Evolutionary conservation across 2,888 invertebrate genomes (phyloP).

Genomic region (Drosophila colorata): DNA sequence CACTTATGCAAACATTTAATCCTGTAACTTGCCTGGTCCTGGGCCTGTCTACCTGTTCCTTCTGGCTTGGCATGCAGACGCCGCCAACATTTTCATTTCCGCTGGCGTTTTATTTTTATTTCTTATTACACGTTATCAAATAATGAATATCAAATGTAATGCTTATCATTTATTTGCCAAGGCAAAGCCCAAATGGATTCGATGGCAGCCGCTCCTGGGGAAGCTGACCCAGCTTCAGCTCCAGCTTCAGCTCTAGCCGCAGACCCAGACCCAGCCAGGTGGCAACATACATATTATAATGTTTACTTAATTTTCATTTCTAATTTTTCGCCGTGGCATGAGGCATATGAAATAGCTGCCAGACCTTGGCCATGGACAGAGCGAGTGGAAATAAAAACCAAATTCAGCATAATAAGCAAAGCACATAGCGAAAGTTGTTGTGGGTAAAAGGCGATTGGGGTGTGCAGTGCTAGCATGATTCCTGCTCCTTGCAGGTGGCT

Average conservation of each 20-base stretch:
- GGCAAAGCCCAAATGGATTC: constrained; percentile 52
- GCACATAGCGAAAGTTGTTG: constrained; percentile 64
- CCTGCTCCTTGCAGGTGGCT: constrained; percentile 62
- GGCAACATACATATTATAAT: constrained; percentile 79
- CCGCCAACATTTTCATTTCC: constrained; percentile 71
- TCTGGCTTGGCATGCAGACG: constrained; percentile 12
- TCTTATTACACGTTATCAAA: constrained; percentile 78
- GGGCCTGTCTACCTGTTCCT: constrained; percentile 9
- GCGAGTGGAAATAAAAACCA: constrained; percentile 47
- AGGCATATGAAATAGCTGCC: constrained; percentile 69
- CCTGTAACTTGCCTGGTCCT: constrained; percentile 61
- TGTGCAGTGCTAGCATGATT: constrained; percentile 26
- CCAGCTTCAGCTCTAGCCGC: constrained; percentile 7
- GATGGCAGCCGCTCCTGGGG: constrained; percentile 13
- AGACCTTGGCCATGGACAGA: constrained; percentile 55
- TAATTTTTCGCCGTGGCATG: constrained; percentile 66
- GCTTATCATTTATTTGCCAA: constrained; percentile 81
- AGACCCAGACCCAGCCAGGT: constrained; percentile 33
- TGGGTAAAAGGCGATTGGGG: constrained; percentile 54
- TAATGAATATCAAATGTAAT: constrained; percentile 82
- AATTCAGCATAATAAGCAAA: constrained; percentile 73
- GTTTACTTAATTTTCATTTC: constrained; percentile 82
- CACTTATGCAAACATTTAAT: constrained; percentile 80
- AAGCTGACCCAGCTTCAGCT: constrained; percentile 15
- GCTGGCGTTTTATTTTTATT: constrained; percentile 79